A percentile compares a stretch with the other conserved stretches of the same genome.
phyloP scores from a whole-genome alignment of 2,888 invertebrate species.

The Coelogynopora nodosa region DNA sequence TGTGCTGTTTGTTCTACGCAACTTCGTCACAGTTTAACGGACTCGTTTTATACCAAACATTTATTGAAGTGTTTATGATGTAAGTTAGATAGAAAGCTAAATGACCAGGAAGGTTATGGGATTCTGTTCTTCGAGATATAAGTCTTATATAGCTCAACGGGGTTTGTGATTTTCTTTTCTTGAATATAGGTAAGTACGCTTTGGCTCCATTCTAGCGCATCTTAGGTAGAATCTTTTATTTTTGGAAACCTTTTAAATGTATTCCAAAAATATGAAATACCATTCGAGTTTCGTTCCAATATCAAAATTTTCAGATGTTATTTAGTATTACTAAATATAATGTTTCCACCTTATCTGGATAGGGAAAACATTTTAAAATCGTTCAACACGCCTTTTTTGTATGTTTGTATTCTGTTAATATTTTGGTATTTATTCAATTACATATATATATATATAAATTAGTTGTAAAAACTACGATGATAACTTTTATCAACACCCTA shows the following conservation, averaged over 20 bases:
- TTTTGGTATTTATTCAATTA: no score
- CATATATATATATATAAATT: no score
- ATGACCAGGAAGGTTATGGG: constrained; percentile 23
- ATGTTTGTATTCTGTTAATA: no score
- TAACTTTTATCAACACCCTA: no score
- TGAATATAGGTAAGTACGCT: not conserved
- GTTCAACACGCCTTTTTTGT: no score
- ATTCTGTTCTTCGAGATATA: constrained; percentile 23
- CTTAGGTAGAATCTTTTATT: not conserved
- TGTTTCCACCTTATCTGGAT: no score
- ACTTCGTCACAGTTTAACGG: no score
- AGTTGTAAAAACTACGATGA: no score
- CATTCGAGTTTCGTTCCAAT: not conserved
- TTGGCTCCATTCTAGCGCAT: not conserved
- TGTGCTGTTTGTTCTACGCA: no score
- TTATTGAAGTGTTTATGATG: not conserved
- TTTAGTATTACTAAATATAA: no score
- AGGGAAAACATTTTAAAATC: no score
- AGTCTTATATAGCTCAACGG: not conserved
- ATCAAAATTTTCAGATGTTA: no score
- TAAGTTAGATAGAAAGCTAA: constrained; percentile 11
- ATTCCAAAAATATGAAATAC: not conserved
- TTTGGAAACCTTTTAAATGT: not conserved
- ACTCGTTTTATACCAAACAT: not conserved
- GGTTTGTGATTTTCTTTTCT: not conserved